These are phyloP conservation scores for Alloscopus bannaensis DNA, from an alignment of 2,888 invertebrate species.

Conservation along the genomic window DNA sequence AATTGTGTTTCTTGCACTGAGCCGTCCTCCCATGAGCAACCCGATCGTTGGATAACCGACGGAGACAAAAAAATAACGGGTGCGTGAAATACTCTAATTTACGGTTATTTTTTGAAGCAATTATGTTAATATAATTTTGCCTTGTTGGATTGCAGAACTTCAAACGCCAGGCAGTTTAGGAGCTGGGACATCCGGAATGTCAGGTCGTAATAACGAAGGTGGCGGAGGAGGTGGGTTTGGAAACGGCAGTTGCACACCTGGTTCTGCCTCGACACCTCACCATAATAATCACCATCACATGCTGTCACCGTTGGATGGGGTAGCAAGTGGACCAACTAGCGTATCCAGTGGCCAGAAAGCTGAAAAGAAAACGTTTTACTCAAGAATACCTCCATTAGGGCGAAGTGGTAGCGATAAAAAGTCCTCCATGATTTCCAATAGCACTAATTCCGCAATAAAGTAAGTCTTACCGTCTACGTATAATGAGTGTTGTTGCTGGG, in stretches of 20 bases:
- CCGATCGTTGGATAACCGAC: constrained; percentile 66
- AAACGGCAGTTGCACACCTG: constrained; percentile 65
- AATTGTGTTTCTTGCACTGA: constrained; percentile 72
- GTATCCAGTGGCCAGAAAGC: constrained; percentile 66
- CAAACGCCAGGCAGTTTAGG: constrained; percentile 58
- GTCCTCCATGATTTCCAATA: constrained; percentile 54
- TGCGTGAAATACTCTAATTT: constrained; percentile 18
- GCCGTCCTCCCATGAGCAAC: constrained; percentile 68
- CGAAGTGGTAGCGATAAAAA: constrained; percentile 71
- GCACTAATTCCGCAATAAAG: constrained; percentile 67
- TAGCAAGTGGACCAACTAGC: constrained; percentile 52
- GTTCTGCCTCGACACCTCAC: constrained; percentile 38
- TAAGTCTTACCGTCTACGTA: constrained; percentile 27
- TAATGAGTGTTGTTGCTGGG: neutral
- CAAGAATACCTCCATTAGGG: constrained; percentile 71
- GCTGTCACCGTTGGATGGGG: constrained; percentile 47
- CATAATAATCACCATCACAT: constrained; percentile 47
- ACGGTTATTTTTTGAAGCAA: neutral
- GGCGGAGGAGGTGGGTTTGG: constrained; percentile 56
- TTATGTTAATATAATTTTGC: neutral
- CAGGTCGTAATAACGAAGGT: constrained; percentile 34
- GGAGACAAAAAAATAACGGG: constrained; percentile 66
- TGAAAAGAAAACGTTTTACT: constrained; percentile 72
- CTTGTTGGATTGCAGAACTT: constrained; percentile 50
- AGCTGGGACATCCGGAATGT: constrained; percentile 51